Evolutionary conservation across 2,113 vertebrate species (phyloP), one percentile per base, ranked within the genome.

Genomic region (Hucho hucho): DNA sequence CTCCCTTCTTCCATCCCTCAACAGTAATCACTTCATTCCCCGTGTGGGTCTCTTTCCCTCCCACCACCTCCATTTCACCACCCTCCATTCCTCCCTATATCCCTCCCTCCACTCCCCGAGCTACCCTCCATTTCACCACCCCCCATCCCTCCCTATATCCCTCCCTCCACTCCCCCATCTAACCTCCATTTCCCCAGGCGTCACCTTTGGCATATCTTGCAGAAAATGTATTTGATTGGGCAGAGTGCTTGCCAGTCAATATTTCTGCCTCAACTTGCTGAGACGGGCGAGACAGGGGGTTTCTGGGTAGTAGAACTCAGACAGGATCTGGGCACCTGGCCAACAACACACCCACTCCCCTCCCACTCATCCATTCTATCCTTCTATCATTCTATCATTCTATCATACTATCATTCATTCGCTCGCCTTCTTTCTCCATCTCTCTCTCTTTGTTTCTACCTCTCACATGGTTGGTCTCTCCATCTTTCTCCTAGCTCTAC

Each of bases 181-280:
- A 84, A 76, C 82, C 81, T 86, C 83, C 80, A 80, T 89, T 91
- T 89, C 87, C 85, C 81, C 74, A 84, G 83, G 81, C 84, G 58
- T 90, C 83, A 87, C 88, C 88, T 89, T 89, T 89, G 88, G 88
- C 85, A 83, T 87, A 78, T 89, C 86, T 88, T 84, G 77, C 83
- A 87, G 84, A 87, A 90, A 92, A 89, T 89, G 86, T 83, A 91
- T 92, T 90, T 90, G 86, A 90, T 92, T 92, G 88, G 88, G 82
- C 82, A 83, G 77, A 91, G 85, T 87, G 88, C 90, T 88, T 89
- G 87, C 90, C 85, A 89, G 87, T 93, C 91, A 87, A 87, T 90
- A 91, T 89, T 87, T 91, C 83, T 83, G 86, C 78, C 86, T 84
- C 86, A 84, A 87, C 78, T 87, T 84, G 74, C 83, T 87, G 88